These are phyloP conservation scores for Austrolebias charrua DNA, from an alignment of 2,797 vertebrate genomes.

Conservation along the genomic window DNA sequence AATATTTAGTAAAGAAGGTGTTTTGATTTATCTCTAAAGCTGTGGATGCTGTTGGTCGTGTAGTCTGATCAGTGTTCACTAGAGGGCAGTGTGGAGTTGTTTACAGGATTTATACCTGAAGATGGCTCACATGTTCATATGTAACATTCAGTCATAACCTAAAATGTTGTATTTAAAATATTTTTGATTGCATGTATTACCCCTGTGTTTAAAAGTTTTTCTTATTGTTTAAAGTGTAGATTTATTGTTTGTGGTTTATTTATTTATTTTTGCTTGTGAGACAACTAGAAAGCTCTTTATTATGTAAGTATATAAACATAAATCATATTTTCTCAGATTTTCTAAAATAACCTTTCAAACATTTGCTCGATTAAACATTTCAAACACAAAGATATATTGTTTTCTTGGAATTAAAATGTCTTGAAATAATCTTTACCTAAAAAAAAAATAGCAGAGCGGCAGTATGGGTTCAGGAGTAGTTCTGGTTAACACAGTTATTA, in stretches of 20 bases:
- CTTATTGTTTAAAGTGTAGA: too few relatives aligned
- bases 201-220: too few relatives aligned
- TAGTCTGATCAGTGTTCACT: slow-evolving; percentile 13
- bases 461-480: background rate
- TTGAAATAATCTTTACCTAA: background rate
- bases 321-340: too few relatives aligned
- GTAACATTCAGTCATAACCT: too few relatives aligned
- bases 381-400: background rate
- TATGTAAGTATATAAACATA: too few relatives aligned
- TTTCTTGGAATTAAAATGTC: slow-evolving; percentile 2
- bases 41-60: slow-evolving; percentile 49
- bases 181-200: too few relatives aligned
- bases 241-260: too few relatives aligned
- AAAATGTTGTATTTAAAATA: too few relatives aligned
- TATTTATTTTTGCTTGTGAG: too few relatives aligned
- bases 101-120: background rate
- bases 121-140: background rate
- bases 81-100: slow-evolving; percentile 28
- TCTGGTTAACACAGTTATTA: too few relatives aligned
- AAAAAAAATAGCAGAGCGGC: background rate
- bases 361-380: background rate
- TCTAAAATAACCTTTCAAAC: too few relatives aligned
- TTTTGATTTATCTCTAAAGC: slow-evolving; percentile 33
- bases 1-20: slow-evolving; percentile 23
- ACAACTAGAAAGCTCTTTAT: too few relatives aligned